Conservation (phyloP, 1,140 invertebrate species). For the Harlomillsia oculata region DNA sequence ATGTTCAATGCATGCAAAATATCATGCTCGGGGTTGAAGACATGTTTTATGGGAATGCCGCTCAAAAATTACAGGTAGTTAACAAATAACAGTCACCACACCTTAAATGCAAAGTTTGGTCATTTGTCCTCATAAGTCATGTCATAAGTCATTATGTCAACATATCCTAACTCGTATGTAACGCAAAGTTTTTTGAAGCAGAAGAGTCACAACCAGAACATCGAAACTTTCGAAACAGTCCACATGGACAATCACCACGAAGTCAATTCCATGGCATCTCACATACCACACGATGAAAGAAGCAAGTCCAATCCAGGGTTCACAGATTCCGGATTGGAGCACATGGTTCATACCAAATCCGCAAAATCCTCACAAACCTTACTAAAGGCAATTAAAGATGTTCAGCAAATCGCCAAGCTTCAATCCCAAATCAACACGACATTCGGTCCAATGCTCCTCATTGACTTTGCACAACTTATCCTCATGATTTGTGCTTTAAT, state of each 20-base stretch:
- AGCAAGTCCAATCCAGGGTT: not conserved
- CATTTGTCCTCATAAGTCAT: not conserved
- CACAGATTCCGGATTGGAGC: not conserved
- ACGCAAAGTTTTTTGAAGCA: not conserved
- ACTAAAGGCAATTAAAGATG: not conserved
- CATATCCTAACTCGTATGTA: not conserved
- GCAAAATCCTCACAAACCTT: not conserved
- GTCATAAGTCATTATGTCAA: not conserved
- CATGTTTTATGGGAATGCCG: not conserved
- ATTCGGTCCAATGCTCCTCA: conserved; percentile 13
- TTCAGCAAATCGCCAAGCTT: conserved; percentile 9
- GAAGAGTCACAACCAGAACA: not conserved
- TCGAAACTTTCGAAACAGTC: not conserved
- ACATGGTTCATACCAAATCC: not conserved
- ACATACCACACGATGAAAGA: not conserved
- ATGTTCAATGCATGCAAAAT: not conserved
- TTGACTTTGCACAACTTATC: conserved; percentile 19
- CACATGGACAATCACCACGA: too few species aligned
- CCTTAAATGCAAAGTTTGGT: not conserved
- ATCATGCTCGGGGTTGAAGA: conserved; percentile 1
- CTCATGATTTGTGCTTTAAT: conserved; percentile 11
- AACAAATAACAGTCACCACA: not conserved
- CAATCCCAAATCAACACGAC: conserved; percentile 6
- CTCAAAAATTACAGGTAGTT: not conserved
- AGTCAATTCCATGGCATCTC: too few species aligned